These are phyloP conservation scores for Drosophila lowei DNA, from an alignment of 1,140 invertebrate species.

Conservation along the genomic window DNA sequence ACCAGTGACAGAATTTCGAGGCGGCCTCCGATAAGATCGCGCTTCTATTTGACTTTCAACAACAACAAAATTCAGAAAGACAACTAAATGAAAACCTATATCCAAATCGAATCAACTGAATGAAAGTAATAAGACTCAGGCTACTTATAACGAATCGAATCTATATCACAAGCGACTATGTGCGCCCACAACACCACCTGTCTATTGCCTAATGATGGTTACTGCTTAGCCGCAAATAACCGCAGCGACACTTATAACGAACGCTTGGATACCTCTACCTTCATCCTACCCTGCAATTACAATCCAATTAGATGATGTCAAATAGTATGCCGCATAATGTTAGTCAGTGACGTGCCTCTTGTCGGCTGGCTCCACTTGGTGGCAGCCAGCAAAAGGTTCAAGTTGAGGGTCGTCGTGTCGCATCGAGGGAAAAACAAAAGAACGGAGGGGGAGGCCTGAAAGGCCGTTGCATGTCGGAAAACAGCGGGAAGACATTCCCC, in stretches of 20 bases:
- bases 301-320: conserved; percentile 61
- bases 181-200: not conserved
- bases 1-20: too few species aligned
- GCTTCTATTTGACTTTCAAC: too few species aligned
- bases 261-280: conserved; percentile 17
- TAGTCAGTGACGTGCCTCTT: conserved; percentile 31
- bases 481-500: conserved; percentile 13
- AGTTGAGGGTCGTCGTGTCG: conserved; percentile 59
- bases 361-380: not conserved
- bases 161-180: not conserved
- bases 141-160: not conserved
- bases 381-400: conserved; percentile 46
- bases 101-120: too few species aligned
- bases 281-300: not conserved
- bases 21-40: too few species aligned
- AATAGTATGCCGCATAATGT: conserved; percentile 40
- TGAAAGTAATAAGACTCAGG: too few species aligned
- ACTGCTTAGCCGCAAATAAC: not conserved
- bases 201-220: not conserved
- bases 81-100: too few species aligned
- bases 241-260: conserved; percentile 12
- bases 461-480: conserved; percentile 25
- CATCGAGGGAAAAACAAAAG: not conserved
- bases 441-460: conserved; percentile 14
- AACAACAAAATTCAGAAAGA: too few species aligned